A percentile compares a stretch with the other conserved stretches of the same genome.
Conservation (phyloP, 2,797 vertebrate genomes). For the Pteronotus mesoamericanus region DNA sequence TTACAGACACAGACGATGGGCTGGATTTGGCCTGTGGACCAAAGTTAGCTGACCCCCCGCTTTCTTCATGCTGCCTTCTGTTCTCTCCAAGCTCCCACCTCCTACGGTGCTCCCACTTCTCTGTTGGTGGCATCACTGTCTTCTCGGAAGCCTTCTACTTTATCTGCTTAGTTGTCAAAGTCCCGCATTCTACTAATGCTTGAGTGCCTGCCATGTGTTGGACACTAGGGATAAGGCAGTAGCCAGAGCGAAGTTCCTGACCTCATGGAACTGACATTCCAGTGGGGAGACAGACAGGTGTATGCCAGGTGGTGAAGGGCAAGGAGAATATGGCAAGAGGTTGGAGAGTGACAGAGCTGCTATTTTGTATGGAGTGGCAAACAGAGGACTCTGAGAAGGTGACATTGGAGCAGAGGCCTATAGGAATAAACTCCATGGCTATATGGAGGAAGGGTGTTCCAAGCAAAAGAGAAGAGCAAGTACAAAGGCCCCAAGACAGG, state of each 20-base stretch:
- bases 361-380: not conserved
- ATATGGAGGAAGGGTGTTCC: not conserved
- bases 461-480: not conserved
- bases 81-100: not conserved
- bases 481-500: not conserved
- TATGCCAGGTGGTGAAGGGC: not conserved
- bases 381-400: not conserved
- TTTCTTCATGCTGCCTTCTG: not conserved
- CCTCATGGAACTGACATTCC: not conserved
- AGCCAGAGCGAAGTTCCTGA: not conserved
- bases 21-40: not conserved
- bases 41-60: not conserved
- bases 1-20: not conserved
- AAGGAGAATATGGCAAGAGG: not conserved
- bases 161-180: not conserved
- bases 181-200: not conserved
- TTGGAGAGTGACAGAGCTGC: not conserved
- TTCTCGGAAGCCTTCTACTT: not conserved
- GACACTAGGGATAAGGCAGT: not conserved
- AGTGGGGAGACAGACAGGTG: not conserved
- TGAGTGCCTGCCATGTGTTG: not conserved
- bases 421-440: not conserved
- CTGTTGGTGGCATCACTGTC: not conserved
- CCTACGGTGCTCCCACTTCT: not conserved
- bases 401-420: not conserved